These are phyloP conservation scores for Oryzias melastigma DNA, from an alignment of 2,113 vertebrate genomes.

Conservation along the genomic window DNA sequence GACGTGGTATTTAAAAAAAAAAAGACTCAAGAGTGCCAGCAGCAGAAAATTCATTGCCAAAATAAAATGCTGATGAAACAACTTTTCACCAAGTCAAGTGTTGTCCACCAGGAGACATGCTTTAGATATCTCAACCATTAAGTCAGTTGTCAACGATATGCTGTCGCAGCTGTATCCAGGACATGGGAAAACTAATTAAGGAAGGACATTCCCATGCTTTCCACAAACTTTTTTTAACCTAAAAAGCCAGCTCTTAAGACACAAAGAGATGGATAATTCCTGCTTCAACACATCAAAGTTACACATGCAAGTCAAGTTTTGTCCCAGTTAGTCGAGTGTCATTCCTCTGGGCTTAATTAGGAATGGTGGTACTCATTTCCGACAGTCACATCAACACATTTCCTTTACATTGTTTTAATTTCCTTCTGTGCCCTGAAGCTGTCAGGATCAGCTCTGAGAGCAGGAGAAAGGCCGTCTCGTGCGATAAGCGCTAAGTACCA, in stretches of 20 bases:
- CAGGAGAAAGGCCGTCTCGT: slow-evolving; percentile 43
- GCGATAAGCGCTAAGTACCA: slow-evolving; percentile 43
- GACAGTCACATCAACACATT: slow-evolving; percentile 55
- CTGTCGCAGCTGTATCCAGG: slow-evolving; percentile 15
- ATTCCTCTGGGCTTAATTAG: slow-evolving; percentile 44
- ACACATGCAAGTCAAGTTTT: slow-evolving; percentile 12
- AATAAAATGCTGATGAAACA: slow-evolving; percentile 40
- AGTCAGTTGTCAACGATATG: slow-evolving; percentile 32
- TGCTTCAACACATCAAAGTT: slow-evolving; percentile 29
- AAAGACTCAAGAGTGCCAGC: slow-evolving; percentile 29
- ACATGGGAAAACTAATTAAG: slow-evolving; percentile 38
- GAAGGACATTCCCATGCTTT: slow-evolving; percentile 17
- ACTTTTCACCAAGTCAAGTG: slow-evolving; percentile 48
- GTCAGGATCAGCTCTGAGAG: slow-evolving; percentile 18
- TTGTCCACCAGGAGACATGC: slow-evolving; percentile 29
- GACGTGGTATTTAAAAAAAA: slow-evolving; percentile 20
- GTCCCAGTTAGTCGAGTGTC: slow-evolving; percentile 3
- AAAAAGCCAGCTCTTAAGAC: slow-evolving; percentile 10
- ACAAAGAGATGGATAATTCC: slow-evolving; percentile 29
- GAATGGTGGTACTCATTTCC: slow-evolving; percentile 43
- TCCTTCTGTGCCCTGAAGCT: slow-evolving; percentile 49
- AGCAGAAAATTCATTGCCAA: slow-evolving; percentile 25
- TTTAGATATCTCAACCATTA: slow-evolving; percentile 30
- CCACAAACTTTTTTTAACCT: slow-evolving; percentile 10
- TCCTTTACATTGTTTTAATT: slow-evolving; percentile 73